Evolutionary conservation across 2,888 invertebrate genomes (phyloP).

Genomic region (Perdita meconis): DNA sequence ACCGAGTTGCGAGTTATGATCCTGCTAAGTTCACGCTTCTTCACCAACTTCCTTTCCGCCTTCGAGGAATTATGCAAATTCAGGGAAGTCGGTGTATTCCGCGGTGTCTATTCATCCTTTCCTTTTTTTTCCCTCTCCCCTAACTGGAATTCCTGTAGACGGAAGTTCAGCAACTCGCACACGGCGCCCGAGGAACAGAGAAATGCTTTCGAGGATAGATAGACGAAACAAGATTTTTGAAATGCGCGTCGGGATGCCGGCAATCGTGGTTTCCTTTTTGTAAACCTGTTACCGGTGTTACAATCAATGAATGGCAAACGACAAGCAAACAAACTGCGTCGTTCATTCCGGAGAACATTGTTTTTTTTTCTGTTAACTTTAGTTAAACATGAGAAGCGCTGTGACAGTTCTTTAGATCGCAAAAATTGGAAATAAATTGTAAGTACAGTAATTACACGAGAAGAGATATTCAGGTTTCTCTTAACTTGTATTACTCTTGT

Average conservation of each 20-base stretch:
- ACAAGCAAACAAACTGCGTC: no score
- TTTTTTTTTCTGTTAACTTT: no score
- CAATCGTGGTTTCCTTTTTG: conserved; percentile 18
- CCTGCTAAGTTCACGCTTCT: conserved; percentile 71
- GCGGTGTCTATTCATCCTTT: conserved; percentile 30
- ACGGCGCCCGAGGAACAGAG: conserved; percentile 39
- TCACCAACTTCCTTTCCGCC: conserved; percentile 59
- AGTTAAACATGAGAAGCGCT: no score
- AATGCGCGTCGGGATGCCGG: neutral
- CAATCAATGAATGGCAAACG: no score
- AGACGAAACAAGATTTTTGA: conserved; percentile 32
- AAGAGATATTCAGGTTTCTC: no score
- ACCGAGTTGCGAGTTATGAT: conserved; percentile 74
- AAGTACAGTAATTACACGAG: no score
- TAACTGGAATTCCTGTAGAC: conserved; percentile 38
- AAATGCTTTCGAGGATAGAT: conserved; percentile 36
- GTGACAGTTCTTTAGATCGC: no score
- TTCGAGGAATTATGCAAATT: conserved; percentile 72
- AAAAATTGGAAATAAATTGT: no score
- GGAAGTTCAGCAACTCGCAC: conserved; percentile 50
- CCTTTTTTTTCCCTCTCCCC: conserved; percentile 34
- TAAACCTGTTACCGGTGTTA: no score
- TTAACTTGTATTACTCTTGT: no score
- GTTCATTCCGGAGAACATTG: no score
- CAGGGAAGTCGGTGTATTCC: conserved; percentile 41